Conservation (phyloP, 2,113 vertebrate species). For the Miniopterus natalensis region DNA sequence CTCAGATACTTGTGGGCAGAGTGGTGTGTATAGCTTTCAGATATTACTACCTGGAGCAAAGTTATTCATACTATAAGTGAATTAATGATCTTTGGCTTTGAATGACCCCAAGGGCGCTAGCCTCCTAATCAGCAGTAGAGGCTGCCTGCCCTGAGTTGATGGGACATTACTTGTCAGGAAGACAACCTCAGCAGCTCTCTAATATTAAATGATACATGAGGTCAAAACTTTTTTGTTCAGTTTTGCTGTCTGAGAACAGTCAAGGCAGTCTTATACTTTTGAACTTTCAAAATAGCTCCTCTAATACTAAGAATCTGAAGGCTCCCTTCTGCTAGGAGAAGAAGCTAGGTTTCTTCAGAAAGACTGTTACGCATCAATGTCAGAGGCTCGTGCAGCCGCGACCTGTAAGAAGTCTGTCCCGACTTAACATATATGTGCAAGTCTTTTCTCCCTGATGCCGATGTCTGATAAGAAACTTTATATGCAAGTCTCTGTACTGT, state of each 20-base stretch:
- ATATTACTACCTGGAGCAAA: not conserved
- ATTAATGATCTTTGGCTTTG: conserved; percentile 3
- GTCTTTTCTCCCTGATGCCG: not conserved
- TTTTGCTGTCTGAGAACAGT: not conserved
- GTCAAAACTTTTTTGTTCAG: not conserved
- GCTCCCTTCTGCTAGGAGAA: not conserved
- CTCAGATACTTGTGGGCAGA: not conserved
- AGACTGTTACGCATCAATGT: not conserved
- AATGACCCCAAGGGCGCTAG: not conserved
- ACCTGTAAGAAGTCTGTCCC: not conserved
- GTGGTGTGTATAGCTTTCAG: not conserved
- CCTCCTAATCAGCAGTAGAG: not conserved
- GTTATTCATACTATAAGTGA: not conserved
- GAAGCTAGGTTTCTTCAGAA: conserved; percentile 18
- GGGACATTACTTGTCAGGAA: not conserved
- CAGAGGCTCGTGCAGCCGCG: not conserved
- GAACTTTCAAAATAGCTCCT: not conserved
- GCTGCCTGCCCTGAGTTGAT: not conserved
- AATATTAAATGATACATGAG: not conserved
- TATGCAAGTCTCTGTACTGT: not conserved
- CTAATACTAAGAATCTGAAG: not conserved
- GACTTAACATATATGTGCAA: not conserved
- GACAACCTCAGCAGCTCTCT: not conserved
- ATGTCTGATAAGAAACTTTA: not conserved
- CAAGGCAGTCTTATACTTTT: not conserved